These are phyloP conservation scores for Botia kubotai DNA, from an alignment of 2,797 vertebrate genomes.

Conservation along the genomic window DNA sequence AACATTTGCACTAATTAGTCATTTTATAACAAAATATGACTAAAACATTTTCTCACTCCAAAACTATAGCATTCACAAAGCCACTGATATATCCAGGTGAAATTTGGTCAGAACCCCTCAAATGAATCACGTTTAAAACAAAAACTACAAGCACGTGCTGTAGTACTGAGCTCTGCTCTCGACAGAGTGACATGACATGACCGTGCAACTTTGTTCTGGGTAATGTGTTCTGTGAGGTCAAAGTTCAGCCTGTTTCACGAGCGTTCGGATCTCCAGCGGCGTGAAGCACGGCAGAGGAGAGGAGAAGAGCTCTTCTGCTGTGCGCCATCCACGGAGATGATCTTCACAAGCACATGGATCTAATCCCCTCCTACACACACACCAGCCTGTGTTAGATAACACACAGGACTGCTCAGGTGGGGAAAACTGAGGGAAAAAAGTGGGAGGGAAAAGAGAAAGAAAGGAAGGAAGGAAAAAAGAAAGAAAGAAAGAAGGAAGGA, in stretches of 20 bases:
- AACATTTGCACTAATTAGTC: too few species aligned
- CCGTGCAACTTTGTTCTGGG: conserved; percentile 12
- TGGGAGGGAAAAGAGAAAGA: not conserved
- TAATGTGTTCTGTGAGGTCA: conserved; percentile 20
- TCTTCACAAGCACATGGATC: conserved; percentile 49
- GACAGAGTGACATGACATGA: not conserved
- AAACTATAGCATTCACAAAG: not conserved
- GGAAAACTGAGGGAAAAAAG: conserved; percentile 41
- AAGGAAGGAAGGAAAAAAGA: not conserved
- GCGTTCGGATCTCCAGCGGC: not conserved
- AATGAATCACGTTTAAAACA: not conserved
- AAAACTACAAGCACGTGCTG: not conserved
- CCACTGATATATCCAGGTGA: not conserved
- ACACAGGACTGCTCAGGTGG: conserved; percentile 44
- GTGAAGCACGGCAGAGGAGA: conserved; percentile 16
- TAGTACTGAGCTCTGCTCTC: not conserved
- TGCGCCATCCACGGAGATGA: conserved; percentile 49
- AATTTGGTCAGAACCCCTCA: not conserved
- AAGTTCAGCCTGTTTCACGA: conserved; percentile 24
- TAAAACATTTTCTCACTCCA: not conserved
- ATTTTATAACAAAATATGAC: too few species aligned
- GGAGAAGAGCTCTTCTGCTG: conserved; percentile 55
- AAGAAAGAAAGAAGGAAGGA: conserved; percentile 1
- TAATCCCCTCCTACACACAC: conserved; percentile 58
- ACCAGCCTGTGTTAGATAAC: conserved; percentile 59